Conservation (phyloP, 2,797 vertebrate species). For the Margarornis squamiger region DNA sequence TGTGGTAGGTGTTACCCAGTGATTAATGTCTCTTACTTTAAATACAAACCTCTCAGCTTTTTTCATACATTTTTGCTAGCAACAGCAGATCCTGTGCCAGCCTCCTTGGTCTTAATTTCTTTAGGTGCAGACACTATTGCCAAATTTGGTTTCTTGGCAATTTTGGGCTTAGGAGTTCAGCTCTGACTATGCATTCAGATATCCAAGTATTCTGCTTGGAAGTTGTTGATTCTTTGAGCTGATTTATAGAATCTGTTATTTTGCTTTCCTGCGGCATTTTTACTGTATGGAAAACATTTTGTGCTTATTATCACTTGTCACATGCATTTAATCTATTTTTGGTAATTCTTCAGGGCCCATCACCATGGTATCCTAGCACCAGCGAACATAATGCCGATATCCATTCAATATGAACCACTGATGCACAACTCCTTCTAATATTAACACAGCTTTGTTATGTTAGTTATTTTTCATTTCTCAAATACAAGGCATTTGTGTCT, state of each 20-base stretch:
- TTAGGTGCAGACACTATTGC: constrained; percentile 45
- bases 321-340: constrained; percentile 71
- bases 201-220: neutral
- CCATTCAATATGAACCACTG: constrained; percentile 43
- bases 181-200: neutral
- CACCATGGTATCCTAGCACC: constrained; percentile 69
- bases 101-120: constrained; percentile 20
- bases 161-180: constrained; percentile 33
- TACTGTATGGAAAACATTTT: constrained; percentile 69
- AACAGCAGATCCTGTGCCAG: constrained; percentile 51
- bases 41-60: constrained; percentile 41
- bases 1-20: constrained; percentile 60
- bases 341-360: constrained; percentile 65
- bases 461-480: constrained; percentile 27
- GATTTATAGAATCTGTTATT: constrained; percentile 36
- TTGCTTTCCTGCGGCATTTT: constrained; percentile 42
- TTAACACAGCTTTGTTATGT: constrained; percentile 26
- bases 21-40: constrained; percentile 62
- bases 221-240: constrained; percentile 38
- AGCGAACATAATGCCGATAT: constrained; percentile 39
- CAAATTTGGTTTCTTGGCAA: constrained; percentile 39
- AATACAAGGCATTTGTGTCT: neutral
- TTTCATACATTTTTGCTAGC: constrained; percentile 58
- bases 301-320: constrained; percentile 70
- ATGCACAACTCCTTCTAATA: constrained; percentile 47